Conservation (phyloP, 2,113 vertebrate genomes). For the Nannobrachium achirus region DNA sequence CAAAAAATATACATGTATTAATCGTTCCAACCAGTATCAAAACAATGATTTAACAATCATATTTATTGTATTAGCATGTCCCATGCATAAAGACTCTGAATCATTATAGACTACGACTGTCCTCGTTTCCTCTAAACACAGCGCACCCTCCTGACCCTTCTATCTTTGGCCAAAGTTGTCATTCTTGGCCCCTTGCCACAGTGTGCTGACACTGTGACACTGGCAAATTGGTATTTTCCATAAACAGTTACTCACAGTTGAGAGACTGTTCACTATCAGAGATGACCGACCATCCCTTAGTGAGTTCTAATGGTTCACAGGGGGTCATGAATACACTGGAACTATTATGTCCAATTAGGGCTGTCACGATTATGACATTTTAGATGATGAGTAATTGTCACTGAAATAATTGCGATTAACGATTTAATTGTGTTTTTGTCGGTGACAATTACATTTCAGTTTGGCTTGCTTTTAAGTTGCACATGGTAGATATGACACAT, state of each 20-base stretch:
- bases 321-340: conserved; percentile 16
- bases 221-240: conserved; percentile 57
- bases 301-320: not conserved
- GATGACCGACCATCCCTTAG: conserved; percentile 17
- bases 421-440: too few species aligned
- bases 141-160: conserved; percentile 17
- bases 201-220: conserved; percentile 43
- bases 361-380: too few species aligned
- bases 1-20: too few species aligned
- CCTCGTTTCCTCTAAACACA: conserved; percentile 11
- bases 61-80: too few species aligned
- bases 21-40: too few species aligned
- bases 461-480: too few species aligned
- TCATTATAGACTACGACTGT: not conserved
- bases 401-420: too few species aligned
- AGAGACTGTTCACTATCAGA: conserved; percentile 47
- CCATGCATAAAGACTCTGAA: not conserved
- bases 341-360: too few species aligned
- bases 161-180: conserved; percentile 40
- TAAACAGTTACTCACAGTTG: conserved; percentile 58
- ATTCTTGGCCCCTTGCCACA: conserved; percentile 50
- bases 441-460: too few species aligned
- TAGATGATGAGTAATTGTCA: too few species aligned
- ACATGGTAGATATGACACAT: too few species aligned
- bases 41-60: too few species aligned